A percentile compares a stretch with the other conserved stretches of the same genome.
phyloP scores from a whole-genome alignment of 2,113 vertebrate species.

The Odontophorus gujanensis region DNA sequence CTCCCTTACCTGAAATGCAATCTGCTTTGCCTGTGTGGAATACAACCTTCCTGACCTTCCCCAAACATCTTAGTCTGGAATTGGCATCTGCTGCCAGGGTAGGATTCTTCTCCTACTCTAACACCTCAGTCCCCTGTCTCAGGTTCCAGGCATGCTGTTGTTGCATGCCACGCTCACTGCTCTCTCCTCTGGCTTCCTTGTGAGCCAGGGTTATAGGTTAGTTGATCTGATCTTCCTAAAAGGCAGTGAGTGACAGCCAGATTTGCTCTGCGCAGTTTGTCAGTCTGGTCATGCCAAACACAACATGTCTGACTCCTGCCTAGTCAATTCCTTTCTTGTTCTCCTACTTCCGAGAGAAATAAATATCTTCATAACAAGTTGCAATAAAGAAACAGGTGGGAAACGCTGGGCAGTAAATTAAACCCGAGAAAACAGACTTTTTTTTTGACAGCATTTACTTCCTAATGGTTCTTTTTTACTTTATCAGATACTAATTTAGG shows the following conservation, averaged over 20 bases:
- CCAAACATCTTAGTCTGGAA: constrained; percentile 10
- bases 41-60: constrained; percentile 62
- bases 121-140: constrained; percentile 34
- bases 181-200: neutral
- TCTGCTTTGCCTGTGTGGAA: constrained; percentile 25
- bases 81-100: neutral
- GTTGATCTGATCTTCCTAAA: constrained; percentile 26
- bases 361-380: neutral
- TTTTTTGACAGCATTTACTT: neutral
- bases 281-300: constrained; percentile 5
- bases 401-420: neutral
- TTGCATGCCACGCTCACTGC: neutral
- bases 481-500: neutral
- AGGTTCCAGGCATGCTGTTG: constrained; percentile 33
- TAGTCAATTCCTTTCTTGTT: constrained; percentile 55
- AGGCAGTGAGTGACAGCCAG: constrained; percentile 13
- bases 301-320: constrained; percentile 18
- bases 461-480: neutral
- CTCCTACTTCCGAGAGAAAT: constrained; percentile 24
- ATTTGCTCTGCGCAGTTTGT: constrained; percentile 19
- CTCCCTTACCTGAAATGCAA: neutral
- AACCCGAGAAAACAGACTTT: neutral
- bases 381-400: neutral
- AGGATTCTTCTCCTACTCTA: constrained; percentile 32
- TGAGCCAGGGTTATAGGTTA: constrained; percentile 19